These are phyloP conservation scores for Salarias fasciatus DNA, from an alignment of 2,797 vertebrate genomes.

Conservation along the genomic window DNA sequence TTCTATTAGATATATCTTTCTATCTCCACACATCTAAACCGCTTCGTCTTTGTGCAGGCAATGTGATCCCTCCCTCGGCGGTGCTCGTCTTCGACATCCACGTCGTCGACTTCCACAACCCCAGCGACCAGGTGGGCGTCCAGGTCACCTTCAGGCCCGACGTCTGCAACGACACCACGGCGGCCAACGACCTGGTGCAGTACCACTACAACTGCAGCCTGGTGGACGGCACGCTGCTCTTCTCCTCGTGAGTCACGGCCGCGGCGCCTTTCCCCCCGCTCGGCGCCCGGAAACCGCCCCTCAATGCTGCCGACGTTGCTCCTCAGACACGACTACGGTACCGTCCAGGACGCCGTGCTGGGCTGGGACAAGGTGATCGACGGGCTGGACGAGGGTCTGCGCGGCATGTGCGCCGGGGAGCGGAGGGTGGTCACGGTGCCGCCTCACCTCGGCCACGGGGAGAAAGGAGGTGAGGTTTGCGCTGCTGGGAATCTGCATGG, in stretches of 20 bases:
- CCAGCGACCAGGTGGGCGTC: conserved; percentile 85
- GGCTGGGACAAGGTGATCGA: conserved; percentile 93
- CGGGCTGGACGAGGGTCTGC: conserved; percentile 89
- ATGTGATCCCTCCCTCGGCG: conserved; percentile 90
- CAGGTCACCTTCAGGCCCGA: conserved; percentile 81
- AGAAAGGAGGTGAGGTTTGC: conserved; percentile 89
- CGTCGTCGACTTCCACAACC: conserved; percentile 96
- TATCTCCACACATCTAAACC: too few species aligned
- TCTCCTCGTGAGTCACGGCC: conserved; percentile 85
- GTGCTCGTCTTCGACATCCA: conserved; percentile 93
- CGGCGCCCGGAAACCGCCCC: too few species aligned
- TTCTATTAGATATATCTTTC: too few species aligned
- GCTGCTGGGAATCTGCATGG: too few species aligned
- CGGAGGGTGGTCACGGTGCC: conserved; percentile 86
- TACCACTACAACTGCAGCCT: conserved; percentile 97
- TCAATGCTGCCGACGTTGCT: neutral
- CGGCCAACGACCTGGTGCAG: conserved; percentile 84
- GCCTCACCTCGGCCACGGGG: conserved; percentile 94
- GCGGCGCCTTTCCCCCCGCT: too few species aligned
- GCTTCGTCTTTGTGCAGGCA: too few species aligned
- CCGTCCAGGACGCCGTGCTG: conserved; percentile 86
- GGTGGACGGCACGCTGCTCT: conserved; percentile 91
- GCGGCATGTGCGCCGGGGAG: conserved; percentile 92
- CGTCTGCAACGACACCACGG: conserved; percentile 86
- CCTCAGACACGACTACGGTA: conserved; percentile 84